Evolutionary conservation across 2,888 invertebrate genomes (phyloP).

Genomic region (Caenorhabditis sp.): DNA sequence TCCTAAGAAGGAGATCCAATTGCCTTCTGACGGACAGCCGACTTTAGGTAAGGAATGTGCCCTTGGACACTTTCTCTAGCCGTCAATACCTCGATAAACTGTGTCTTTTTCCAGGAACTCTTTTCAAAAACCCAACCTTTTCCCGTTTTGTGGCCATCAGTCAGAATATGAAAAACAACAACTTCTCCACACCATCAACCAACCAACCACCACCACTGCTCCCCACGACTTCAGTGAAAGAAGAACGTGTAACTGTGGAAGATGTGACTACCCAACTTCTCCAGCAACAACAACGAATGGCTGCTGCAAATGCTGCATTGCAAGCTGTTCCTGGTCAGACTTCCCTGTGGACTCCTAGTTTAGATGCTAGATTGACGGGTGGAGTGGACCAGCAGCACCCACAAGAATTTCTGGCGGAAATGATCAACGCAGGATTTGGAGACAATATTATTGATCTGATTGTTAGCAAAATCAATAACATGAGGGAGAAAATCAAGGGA

Average conservation of each 20-base stretch:
- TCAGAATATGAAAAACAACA: constrained; percentile 68
- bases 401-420: constrained; percentile 48
- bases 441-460: constrained; percentile 52
- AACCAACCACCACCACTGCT: constrained; percentile 22
- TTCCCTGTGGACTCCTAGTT: constrained; percentile 21
- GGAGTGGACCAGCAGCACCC: constrained; percentile 34
- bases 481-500: constrained; percentile 46
- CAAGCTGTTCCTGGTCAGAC: constrained; percentile 30
- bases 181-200: constrained; percentile 36
- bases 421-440: constrained; percentile 45
- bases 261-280: constrained; percentile 35
- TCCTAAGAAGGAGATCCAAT: constrained; percentile 32
- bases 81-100: too few relatives aligned
- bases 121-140: constrained; percentile 68
- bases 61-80: too few relatives aligned
- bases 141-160: constrained; percentile 67
- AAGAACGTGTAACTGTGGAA: constrained; percentile 20
- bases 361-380: constrained; percentile 4
- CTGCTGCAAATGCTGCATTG: constrained; percentile 24
- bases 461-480: constrained; percentile 46
- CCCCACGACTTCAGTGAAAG: constrained; percentile 20
- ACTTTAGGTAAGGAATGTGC: constrained; percentile 45
- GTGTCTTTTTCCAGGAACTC: constrained; percentile 26
- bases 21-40: constrained; percentile 38
- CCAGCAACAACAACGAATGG: constrained; percentile 35